Percentiles rank a stretch among this genome's conserved stretches.
These are phyloP conservation scores for Eumeta japonica DNA, from an alignment of 1,140 invertebrate species.

Conservation along the genomic window DNA sequence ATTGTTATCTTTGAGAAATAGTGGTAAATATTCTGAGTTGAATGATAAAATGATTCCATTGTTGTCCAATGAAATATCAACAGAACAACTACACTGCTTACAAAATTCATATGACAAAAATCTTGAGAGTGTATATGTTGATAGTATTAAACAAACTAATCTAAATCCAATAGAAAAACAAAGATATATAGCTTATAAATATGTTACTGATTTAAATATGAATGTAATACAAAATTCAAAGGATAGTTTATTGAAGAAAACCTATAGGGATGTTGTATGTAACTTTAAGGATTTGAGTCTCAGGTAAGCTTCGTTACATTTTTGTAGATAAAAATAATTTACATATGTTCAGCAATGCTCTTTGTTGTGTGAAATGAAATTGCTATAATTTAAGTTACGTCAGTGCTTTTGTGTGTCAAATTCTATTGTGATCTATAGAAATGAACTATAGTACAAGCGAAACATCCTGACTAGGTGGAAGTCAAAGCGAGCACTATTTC, in stretches of 20 bases:
- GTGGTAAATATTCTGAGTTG: slow-evolving; percentile 23
- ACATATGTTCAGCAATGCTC: too few relatives aligned
- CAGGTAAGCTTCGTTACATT: slow-evolving; percentile 19
- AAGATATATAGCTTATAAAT: slow-evolving; percentile 37
- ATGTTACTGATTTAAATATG: slow-evolving; percentile 35
- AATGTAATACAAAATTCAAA: slow-evolving; percentile 30
- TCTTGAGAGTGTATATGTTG: slow-evolving; percentile 27
- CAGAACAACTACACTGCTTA: slow-evolving; percentile 33
- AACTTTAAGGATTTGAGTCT: slow-evolving; percentile 30
- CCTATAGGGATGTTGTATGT: slow-evolving; percentile 39
- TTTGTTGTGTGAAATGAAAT: too few relatives aligned
- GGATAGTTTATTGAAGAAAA: slow-evolving; percentile 31
- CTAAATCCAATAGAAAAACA: slow-evolving; percentile 38
- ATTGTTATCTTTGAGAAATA: slow-evolving; percentile 33
- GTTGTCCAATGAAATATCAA: slow-evolving; percentile 35
- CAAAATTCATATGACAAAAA: slow-evolving; percentile 23
- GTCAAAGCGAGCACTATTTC: too few relatives aligned
- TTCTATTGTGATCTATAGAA: too few relatives aligned
- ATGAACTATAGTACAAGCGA: too few relatives aligned
- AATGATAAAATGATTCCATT: slow-evolving; percentile 34
- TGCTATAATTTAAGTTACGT: too few relatives aligned
- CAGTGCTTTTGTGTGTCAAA: too few relatives aligned
- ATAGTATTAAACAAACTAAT: slow-evolving; percentile 16
- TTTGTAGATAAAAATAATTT: not conserved
- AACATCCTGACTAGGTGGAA: too few relatives aligned